phyloP scores from a whole-genome alignment of 2,888 invertebrate genomes.

The Netelia inedita region DNA sequence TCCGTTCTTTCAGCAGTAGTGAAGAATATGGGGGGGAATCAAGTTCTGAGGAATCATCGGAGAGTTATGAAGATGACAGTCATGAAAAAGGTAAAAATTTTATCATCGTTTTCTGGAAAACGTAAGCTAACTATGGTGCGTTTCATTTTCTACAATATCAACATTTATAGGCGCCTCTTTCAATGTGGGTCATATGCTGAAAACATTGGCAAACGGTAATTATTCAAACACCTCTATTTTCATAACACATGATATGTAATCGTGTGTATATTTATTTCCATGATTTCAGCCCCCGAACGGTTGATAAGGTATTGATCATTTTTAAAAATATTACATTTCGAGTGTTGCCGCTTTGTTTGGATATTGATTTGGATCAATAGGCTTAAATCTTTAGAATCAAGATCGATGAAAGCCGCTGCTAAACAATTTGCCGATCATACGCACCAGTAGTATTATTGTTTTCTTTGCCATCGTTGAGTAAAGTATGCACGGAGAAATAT shows the following conservation, averaged over 20 bases:
- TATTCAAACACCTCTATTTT: background rate
- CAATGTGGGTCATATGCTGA: background rate
- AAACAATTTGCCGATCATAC: no score
- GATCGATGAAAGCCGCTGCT: no score
- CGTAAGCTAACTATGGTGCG: background rate
- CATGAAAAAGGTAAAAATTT: constrained; percentile 30
- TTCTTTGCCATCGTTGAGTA: no score
- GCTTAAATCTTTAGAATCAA: no score
- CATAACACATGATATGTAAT: constrained; percentile 52
- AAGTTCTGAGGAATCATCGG: background rate
- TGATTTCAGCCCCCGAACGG: constrained; percentile 77
- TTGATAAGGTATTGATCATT: constrained; percentile 81
- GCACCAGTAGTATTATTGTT: no score
- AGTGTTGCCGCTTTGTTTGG: background rate
- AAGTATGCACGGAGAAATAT: no score
- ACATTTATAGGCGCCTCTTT: no score
- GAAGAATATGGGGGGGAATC: background rate
- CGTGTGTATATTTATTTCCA: constrained; percentile 29
- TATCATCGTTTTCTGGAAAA: background rate
- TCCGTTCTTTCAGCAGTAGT: background rate
- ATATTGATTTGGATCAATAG: no score
- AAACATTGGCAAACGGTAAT: background rate
- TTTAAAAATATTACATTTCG: constrained; percentile 59
- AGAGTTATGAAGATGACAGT: background rate
- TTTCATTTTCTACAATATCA: background rate